phyloP scores from a whole-genome alignment of 1,140 invertebrate species.

The Lasioglossum albipes region DNA sequence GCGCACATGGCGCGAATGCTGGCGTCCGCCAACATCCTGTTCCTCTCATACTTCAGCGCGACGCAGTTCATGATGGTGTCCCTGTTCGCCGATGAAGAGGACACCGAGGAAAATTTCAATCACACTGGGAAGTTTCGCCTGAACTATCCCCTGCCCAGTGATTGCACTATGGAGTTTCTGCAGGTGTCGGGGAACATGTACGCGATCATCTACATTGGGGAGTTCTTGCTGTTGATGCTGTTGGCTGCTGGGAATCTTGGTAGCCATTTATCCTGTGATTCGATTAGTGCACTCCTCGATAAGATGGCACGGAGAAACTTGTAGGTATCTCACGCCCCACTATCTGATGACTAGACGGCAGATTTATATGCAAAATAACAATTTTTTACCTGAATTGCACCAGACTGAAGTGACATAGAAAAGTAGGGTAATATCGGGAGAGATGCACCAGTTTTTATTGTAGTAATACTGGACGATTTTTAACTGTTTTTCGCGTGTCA shows the following conservation, averaged over 20 bases:
- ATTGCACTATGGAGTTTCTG: background rate
- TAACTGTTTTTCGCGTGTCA: too few relatives aligned
- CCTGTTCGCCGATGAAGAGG: background rate
- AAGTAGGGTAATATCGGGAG: too few relatives aligned
- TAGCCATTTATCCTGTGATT: slow-evolving; percentile 23
- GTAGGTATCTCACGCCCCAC: too few relatives aligned
- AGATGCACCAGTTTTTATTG: too few relatives aligned
- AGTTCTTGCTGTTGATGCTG: background rate
- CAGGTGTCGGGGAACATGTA: background rate
- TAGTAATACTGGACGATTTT: too few relatives aligned
- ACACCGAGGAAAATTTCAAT: background rate
- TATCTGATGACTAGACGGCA: too few relatives aligned
- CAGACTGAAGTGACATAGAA: too few relatives aligned
- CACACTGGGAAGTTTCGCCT: too few relatives aligned
- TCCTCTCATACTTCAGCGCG: slow-evolving; percentile 21
- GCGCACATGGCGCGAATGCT: slow-evolving; percentile 29
- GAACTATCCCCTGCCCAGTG: slow-evolving; percentile 29
- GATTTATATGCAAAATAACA: too few relatives aligned
- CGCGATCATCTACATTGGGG: background rate
- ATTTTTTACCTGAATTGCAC: too few relatives aligned
- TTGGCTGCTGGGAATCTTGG: slow-evolving; percentile 36
- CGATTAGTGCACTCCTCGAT: too few relatives aligned
- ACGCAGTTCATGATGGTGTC: slow-evolving; percentile 1
- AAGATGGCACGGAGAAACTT: too few relatives aligned
- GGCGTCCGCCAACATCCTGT: slow-evolving; percentile 9